phyloP scores from a whole-genome alignment of 2,888 invertebrate species.

The Volucella bombylans region DNA sequence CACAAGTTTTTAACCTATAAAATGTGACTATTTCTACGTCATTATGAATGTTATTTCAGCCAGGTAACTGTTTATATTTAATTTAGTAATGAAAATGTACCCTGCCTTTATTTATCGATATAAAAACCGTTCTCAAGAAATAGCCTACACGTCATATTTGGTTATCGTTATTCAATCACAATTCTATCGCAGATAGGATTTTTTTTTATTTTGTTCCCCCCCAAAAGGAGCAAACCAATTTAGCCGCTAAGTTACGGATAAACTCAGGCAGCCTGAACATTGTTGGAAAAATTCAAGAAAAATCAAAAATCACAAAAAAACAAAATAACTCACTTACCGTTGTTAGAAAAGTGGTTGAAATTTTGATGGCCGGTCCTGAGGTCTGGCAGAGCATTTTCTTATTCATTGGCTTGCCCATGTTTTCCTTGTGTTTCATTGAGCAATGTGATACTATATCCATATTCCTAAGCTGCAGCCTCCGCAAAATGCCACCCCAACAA shows the following conservation, averaged over 20 bases:
- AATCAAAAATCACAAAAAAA: neutral
- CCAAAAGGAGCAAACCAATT: too few relatives aligned
- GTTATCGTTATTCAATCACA: slow-evolving; percentile 38
- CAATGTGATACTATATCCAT: slow-evolving; percentile 73
- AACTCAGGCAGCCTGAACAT: too few relatives aligned
- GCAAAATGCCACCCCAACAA: neutral
- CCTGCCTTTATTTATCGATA: neutral
- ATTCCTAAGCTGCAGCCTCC: slow-evolving; percentile 9
- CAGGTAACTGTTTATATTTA: too few relatives aligned
- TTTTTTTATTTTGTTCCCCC: too few relatives aligned
- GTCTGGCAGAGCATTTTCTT: slow-evolving; percentile 70
- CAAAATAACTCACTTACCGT: slow-evolving; percentile 50
- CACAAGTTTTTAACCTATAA: too few relatives aligned
- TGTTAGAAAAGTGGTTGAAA: slow-evolving; percentile 65
- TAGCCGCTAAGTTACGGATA: too few relatives aligned
- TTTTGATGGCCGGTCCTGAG: slow-evolving; percentile 69
- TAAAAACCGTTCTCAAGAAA: neutral
- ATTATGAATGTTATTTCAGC: too few relatives aligned
- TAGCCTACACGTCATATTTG: neutral
- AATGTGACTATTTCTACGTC: too few relatives aligned
- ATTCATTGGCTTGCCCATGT: slow-evolving; percentile 67
- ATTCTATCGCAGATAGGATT: too few relatives aligned
- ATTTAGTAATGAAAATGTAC: too few relatives aligned
- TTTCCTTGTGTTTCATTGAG: slow-evolving; percentile 64
- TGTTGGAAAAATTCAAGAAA: neutral